phyloP scores from a whole-genome alignment of 1,140 invertebrate species.

The Drosophila punjabiensis region DNA sequence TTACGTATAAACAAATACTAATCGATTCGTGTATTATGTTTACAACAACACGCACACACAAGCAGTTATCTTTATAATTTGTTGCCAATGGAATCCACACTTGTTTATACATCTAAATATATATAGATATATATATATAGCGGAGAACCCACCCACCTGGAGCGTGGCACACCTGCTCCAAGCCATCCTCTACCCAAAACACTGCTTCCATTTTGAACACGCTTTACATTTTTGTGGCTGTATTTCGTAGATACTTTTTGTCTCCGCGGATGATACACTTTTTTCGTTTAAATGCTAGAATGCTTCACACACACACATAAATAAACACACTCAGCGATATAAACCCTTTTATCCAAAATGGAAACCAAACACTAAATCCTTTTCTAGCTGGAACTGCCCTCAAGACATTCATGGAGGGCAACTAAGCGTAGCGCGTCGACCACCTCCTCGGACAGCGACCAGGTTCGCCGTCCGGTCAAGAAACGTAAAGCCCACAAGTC shows the following conservation, averaged over 20 bases:
- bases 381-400: conserved; percentile 78
- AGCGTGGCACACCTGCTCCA: conserved; percentile 7
- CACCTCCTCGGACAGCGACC: conserved; percentile 55
- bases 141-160: conserved; percentile 11
- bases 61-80: conserved; percentile 53
- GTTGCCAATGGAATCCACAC: conserved; percentile 41
- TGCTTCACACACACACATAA: conserved; percentile 44
- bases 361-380: conserved; percentile 67
- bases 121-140: conserved; percentile 1
- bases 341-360: conserved; percentile 4
- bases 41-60: conserved; percentile 61
- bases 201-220: conserved; percentile 44
- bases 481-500: conserved; percentile 63
- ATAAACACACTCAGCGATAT: conserved; percentile 9
- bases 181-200: background rate
- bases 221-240: conserved; percentile 52
- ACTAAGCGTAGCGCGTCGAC: conserved; percentile 73
- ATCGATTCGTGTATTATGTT: conserved; percentile 83
- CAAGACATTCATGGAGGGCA: conserved; percentile 73
- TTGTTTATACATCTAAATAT: conserved; percentile 6
- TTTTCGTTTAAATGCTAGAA: conserved; percentile 44
- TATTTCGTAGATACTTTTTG: conserved; percentile 51
- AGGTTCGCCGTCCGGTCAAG: conserved; percentile 56
- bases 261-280: conserved; percentile 16
- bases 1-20: conserved; percentile 73